Percentiles rank a stretch among this genome's conserved stretches.
These are phyloP conservation scores for Caerostris darwini DNA, from an alignment of 1,140 invertebrate genomes.

Conservation along the genomic window DNA sequence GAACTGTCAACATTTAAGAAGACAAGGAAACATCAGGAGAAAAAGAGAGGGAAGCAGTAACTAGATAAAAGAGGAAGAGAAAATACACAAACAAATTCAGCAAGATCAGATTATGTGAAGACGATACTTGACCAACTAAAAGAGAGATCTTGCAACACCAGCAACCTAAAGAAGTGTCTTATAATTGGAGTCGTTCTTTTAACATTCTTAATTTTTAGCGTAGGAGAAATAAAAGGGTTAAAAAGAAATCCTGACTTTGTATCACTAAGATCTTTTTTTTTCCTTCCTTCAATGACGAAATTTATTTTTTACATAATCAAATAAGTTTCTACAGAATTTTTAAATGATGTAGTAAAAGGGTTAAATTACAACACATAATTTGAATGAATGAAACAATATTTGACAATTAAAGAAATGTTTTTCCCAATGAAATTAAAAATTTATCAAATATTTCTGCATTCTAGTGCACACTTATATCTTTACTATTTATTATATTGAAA, in stretches of 20 bases:
- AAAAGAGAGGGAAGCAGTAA: not conserved
- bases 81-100: conserved; percentile 46
- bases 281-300: not conserved
- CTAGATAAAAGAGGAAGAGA: not conserved
- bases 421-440: too few species aligned
- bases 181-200: not conserved
- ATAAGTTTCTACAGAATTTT: too few species aligned
- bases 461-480: too few species aligned
- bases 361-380: too few species aligned
- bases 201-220: conserved; percentile 31
- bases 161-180: not conserved
- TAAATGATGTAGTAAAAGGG: too few species aligned
- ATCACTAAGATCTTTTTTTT: conserved; percentile 1
- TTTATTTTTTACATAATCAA: not conserved
- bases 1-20: conserved; percentile 40
- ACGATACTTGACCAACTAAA: conserved; percentile 70
- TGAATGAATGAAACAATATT: too few species aligned
- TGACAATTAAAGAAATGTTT: too few species aligned
- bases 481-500: too few species aligned
- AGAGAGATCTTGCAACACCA: conserved; percentile 29
- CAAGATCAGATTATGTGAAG: conserved; percentile 68
- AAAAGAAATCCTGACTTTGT: not conserved
- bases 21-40: conserved; percentile 28
- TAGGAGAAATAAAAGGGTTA: not conserved
- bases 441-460: too few species aligned